Base-by-base conservation (phyloP, 2,888 invertebrate genomes). In the Ophraella communa region DNA sequence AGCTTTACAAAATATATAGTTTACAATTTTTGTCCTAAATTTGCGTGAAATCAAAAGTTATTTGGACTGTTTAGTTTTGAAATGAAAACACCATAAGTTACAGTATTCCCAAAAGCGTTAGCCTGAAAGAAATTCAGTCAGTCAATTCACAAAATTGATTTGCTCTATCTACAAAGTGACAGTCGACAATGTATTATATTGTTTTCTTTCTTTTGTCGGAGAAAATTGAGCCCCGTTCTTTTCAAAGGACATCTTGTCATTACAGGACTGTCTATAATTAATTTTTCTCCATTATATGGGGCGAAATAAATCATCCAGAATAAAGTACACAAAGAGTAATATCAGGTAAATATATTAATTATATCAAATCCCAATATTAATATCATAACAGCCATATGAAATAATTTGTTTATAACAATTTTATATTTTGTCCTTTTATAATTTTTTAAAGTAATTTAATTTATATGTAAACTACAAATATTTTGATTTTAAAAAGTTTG, bases 121-220 rank as follows among this genome's bases (percentile, higher is more conserved):
- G 39, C 39, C 17, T 4, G 39, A 14, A 17, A 39, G 64, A 64
- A 63, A 57, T 69, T 62, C 70, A 66, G 69, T 72, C 72, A 66
- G 72, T 75, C 74, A 74, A 76, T 76, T 75, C 70, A 49, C 67
- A 61, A 73, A 76, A 76, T 75, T 75, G 75, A 75, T 74, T 75
- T 71, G 73, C 74, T 67, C 74, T 73, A 73, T 75, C 75, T 71
- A 68, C 73, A 60, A 60, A 74, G 66, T 74, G 76, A 76, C 76
- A 75, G 76, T 71, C 70, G 62, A 71, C 76, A 68, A 76, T 76
- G 74, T 74, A 75, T 76, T 73, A 76, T 73, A 76, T 76, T 75
- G 76, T 76, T 76, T 76, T 76, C 74, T 74, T 73, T 70, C 74
- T 70, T 71, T 74, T 74, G 73, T 74, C 72, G 72, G 74, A 70